These are phyloP conservation scores for Rutilus rutilus DNA, from an alignment of 2,113 vertebrate species.

Conservation along the genomic window DNA sequence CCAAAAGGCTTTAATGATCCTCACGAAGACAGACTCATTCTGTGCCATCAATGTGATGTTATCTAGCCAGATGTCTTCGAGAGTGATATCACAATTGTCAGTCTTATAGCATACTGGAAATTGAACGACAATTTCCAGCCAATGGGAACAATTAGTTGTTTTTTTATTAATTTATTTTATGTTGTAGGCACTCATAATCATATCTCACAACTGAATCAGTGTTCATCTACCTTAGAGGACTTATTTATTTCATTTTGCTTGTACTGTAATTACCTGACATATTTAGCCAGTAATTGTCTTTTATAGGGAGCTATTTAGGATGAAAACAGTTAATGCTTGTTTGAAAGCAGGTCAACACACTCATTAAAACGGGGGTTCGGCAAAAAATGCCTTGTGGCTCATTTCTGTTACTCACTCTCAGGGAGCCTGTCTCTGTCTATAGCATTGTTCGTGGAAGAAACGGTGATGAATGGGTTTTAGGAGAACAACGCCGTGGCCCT, in stretches of 20 bases:
- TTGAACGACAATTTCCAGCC: conserved; percentile 17
- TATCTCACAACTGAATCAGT: conserved; percentile 8
- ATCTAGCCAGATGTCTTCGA: not conserved
- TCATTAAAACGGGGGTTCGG: conserved; percentile 26
- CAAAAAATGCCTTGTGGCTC: conserved; percentile 39
- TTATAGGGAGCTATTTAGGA: conserved; percentile 6
- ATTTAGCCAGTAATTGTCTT: conserved; percentile 13
- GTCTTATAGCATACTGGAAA: conserved; percentile 17
- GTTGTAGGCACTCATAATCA: not conserved
- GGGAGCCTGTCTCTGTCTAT: conserved; percentile 25
- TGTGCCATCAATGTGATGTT: conserved; percentile 9
- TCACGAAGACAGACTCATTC: conserved; percentile 20
- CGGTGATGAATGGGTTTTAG: conserved; percentile 69
- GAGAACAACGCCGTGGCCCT: conserved; percentile 60
- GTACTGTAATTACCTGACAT: conserved; percentile 17
- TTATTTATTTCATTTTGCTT: conserved; percentile 10
- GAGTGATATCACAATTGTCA: not conserved
- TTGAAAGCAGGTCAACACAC: conserved; percentile 8
- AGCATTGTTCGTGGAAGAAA: conserved; percentile 66
- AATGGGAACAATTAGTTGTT: not conserved
- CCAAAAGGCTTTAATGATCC: conserved; percentile 39
- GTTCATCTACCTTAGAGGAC: not conserved
- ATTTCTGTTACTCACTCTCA: conserved; percentile 37
- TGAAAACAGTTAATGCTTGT: conserved; percentile 15
- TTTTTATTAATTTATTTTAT: not conserved